Percentiles rank a stretch among this genome's conserved stretches.
Conservation (phyloP, 53 echinoderm and acorn worm genomes). For the Astropecten irregularis region DNA sequence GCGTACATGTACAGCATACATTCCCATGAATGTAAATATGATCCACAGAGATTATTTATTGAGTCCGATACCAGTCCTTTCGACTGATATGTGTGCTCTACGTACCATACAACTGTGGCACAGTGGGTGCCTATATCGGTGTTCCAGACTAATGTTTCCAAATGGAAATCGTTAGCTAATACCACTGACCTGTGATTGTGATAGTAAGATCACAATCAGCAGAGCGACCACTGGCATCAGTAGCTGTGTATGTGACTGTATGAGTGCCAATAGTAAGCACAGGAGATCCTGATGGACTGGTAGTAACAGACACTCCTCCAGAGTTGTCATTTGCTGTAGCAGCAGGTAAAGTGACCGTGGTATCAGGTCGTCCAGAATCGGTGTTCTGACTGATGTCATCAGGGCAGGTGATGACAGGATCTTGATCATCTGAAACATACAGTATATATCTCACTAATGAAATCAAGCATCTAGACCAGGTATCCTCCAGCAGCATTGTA, state of each 20-base stretch:
- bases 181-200: background rate
- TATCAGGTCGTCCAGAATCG: background rate
- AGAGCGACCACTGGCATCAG: background rate
- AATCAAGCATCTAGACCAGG: too few relatives aligned
- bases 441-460: too few relatives aligned
- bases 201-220: background rate
- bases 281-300: slow-evolving; percentile 9
- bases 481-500: too few relatives aligned
- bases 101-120: too few relatives aligned
- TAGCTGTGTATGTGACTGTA: slow-evolving; percentile 4
- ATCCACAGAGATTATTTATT: too few relatives aligned
- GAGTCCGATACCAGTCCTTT: too few relatives aligned
- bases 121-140: too few relatives aligned
- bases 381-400: background rate
- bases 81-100: too few relatives aligned
- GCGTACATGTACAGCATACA: too few relatives aligned
- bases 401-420: slow-evolving; percentile 16
- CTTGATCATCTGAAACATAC: slow-evolving; percentile 15
- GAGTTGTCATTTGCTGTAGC: slow-evolving; percentile 13
- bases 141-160: background rate
- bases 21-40: too few relatives aligned
- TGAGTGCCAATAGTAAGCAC: background rate
- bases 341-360: slow-evolving; percentile 4
- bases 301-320: background rate
- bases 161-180: background rate